Base-by-base conservation (phyloP, 2,888 invertebrate genomes). In the Caenorhabditis sp. region DNA sequence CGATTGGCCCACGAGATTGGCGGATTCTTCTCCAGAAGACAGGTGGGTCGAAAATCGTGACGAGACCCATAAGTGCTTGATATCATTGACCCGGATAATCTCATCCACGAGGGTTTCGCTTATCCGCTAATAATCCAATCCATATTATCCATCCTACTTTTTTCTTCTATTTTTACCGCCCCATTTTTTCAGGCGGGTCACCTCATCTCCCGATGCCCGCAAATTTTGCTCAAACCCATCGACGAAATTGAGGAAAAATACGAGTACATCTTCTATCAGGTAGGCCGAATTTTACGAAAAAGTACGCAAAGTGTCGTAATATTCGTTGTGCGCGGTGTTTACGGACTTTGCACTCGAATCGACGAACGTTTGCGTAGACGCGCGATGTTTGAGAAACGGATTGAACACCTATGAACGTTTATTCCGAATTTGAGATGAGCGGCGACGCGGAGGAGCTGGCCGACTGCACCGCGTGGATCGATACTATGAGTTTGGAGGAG, bases 241-340 rank as follows among this genome's bases (percentile, higher is more conserved):
- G 84, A 86, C n/a, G 86, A 88, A 43, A 62, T 85, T 6, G 85
- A 87, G 68, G 75, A 81, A 17, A 87, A 85, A 39, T 88, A 86
- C 61, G 86, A 88, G 71, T 88, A 88, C 80, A 82, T 88, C 20
- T 84, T 80, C 65, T 83, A 80, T 66, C 84, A 84, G 79, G 35
- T 35, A 9, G 6, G 6, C 9, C 9, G 30, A 30, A 30, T 30
- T 30, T 30, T 30, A 9, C 5, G 9, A 30, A 30, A 7, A 30
- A 30, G 9, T 9, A 30, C 9, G 5, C 30, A 9, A 30, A 30
- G 30, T 9, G 30, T 30, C 30, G 30, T 30, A 30, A 9, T 30
- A 0, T 15, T 39, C 39, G n/a, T n/a, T n/a, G n/a, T n/a, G n/a
- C n/a, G n/a, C n/a, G n/a, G n/a, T n/a, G n/a, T n/a, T n/a, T n/a